A percentile compares a stretch with the other conserved stretches of the same genome.
Conservation (phyloP, 2,888 invertebrate species). For the Trichopoda pennipes region DNA sequence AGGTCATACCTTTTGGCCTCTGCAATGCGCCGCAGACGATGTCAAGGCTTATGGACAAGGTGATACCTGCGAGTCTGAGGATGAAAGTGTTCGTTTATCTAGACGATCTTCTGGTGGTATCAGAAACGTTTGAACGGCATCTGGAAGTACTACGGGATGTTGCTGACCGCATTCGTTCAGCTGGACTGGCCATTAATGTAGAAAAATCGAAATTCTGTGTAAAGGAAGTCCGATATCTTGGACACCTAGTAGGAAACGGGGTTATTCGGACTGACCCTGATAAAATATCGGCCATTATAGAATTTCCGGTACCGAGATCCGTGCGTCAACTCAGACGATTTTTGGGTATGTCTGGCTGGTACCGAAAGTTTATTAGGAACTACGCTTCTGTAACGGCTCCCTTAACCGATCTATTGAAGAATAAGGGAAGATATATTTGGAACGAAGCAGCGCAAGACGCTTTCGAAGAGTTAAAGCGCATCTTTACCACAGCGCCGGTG, state of each 20-base stretch:
- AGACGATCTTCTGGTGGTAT: conserved; percentile 56
- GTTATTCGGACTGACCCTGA: conserved; percentile 42
- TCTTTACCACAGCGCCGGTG: conserved; percentile 34
- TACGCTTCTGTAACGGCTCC: conserved; percentile 61
- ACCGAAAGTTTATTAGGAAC: conserved; percentile 62
- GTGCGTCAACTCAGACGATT: conserved; percentile 60
- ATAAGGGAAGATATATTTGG: conserved; percentile 38
- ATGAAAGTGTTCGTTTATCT: conserved; percentile 57
- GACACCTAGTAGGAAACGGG: conserved; percentile 52
- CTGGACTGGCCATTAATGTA: conserved; percentile 31
- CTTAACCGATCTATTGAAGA: conserved; percentile 58
- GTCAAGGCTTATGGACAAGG: conserved; percentile 37
- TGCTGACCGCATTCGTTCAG: conserved; percentile 1
- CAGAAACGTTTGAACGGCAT: conserved; percentile 38
- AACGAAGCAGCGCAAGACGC: conserved; percentile 32
- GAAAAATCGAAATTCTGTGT: conserved; percentile 55
- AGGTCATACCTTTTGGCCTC: conserved; percentile 1
- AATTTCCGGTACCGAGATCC: conserved; percentile 50
- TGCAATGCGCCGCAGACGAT: conserved; percentile 32
- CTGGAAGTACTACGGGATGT: conserved; percentile 2
- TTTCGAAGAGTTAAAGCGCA: conserved; percentile 43
- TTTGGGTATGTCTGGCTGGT: conserved; percentile 68
- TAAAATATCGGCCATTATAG: conserved; percentile 51
- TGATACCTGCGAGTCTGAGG: conserved; percentile 44
- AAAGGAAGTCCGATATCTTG: conserved; percentile 29